A percentile compares a stretch with the other conserved stretches of the same genome.
Conservation (phyloP, 2,113 vertebrate species). For the Lepisosteus osseus region DNA sequence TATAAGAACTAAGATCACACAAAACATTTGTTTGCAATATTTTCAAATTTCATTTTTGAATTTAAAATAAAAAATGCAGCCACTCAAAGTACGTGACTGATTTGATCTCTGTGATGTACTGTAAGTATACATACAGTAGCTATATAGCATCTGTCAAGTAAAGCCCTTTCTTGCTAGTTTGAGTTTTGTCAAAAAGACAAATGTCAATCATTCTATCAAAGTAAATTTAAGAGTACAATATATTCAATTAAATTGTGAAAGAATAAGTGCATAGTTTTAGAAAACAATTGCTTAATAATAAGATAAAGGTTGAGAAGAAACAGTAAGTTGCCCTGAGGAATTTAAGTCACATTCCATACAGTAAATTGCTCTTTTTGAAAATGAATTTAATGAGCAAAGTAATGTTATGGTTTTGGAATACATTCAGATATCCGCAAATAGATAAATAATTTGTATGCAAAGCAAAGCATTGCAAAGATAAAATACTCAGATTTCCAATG, state of each 20-base stretch:
- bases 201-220: background rate
- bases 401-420: background rate
- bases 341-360: background rate
- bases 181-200: background rate
- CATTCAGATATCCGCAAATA: background rate
- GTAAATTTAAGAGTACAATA: background rate
- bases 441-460: too few species aligned
- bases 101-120: background rate
- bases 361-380: background rate
- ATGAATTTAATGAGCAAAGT: background rate
- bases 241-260: background rate
- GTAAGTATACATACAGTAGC: background rate
- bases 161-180: background rate
- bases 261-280: background rate
- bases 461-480: too few species aligned
- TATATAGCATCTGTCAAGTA: background rate
- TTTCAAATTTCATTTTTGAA: background rate
- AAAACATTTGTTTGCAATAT: too few species aligned
- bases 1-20: too few species aligned
- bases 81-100: background rate
- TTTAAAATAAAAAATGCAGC: too few species aligned
- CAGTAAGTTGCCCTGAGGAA: background rate
- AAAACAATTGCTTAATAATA: background rate
- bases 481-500: too few species aligned
- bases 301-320: background rate